Conservation (phyloP, 1,140 invertebrate species). For the Spodoptera litura region DNA sequence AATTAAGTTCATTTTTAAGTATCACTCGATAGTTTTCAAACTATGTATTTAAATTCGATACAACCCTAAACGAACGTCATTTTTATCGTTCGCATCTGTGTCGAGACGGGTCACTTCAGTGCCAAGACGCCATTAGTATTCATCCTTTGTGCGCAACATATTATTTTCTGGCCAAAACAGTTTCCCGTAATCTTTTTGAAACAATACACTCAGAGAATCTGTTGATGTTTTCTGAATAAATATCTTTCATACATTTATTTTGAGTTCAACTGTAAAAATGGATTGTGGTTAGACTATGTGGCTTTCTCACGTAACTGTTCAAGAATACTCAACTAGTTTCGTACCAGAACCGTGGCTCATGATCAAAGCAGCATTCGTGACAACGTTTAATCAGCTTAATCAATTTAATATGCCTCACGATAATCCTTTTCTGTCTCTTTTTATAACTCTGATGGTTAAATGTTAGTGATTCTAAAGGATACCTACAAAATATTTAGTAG, state of each 20-base stretch:
- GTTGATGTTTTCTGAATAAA: slow-evolving; percentile 35
- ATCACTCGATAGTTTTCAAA: background rate
- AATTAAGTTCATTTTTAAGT: too few species aligned
- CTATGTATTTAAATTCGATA: background rate
- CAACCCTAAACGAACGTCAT: background rate
- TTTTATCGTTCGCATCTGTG: slow-evolving; percentile 31
- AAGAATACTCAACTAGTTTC: too few species aligned
- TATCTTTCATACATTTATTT: background rate
- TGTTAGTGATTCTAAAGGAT: too few species aligned
- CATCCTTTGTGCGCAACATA: slow-evolving; percentile 10
- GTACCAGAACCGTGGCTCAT: too few species aligned
- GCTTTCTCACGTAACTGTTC: too few species aligned
- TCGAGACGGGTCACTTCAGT: slow-evolving; percentile 23
- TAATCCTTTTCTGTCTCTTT: background rate
- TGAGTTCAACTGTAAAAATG: too few species aligned
- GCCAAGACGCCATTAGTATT: slow-evolving; percentile 43
- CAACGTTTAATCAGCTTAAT: too few species aligned
- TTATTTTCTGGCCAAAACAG: slow-evolving; percentile 44
- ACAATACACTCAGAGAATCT: slow-evolving; percentile 48
- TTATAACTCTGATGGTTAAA: slow-evolving; percentile 3
- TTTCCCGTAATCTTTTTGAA: slow-evolving; percentile 48
- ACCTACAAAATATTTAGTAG: too few species aligned
- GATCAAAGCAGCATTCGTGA: too few species aligned
- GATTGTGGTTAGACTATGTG: too few species aligned
- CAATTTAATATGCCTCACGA: too few species aligned